Conservation (phyloP, 2,888 invertebrate species). For the Amiota mariae region DNA sequence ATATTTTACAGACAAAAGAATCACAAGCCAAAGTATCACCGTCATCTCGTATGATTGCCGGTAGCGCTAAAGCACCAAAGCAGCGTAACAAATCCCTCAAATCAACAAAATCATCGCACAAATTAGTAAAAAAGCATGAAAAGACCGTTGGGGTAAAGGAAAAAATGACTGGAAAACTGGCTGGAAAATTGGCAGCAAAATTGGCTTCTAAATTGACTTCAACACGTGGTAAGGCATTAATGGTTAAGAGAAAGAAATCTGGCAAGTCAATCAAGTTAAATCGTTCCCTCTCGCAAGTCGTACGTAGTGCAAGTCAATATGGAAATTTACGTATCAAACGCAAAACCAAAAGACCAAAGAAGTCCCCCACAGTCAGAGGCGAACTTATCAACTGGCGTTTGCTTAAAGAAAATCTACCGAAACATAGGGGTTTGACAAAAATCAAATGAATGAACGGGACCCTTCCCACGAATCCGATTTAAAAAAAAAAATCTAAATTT, state of each 20-base stretch:
- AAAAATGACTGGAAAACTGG: slow-evolving; percentile 27
- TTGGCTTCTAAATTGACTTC: not conserved
- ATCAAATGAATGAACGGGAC: too few relatives aligned
- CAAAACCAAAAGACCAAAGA: slow-evolving; percentile 36
- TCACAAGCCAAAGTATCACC: slow-evolving; percentile 8
- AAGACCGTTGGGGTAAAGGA: slow-evolving; percentile 31
- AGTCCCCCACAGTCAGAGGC: slow-evolving; percentile 21
- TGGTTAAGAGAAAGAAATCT: slow-evolving; percentile 29
- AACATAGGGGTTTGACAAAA: slow-evolving; percentile 8
- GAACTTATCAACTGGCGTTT: slow-evolving; percentile 49
- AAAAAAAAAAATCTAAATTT: too few relatives aligned
- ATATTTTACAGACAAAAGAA: slow-evolving; percentile 34
- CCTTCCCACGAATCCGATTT: too few relatives aligned
- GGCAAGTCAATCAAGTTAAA: too few relatives aligned
- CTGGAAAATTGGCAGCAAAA: slow-evolving; percentile 22
- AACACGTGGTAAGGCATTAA: slow-evolving; percentile 28
- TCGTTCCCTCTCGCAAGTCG: slow-evolving; percentile 35
- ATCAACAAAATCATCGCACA: slow-evolving; percentile 30
- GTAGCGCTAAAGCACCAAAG: slow-evolving; percentile 47
- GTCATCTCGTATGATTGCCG: slow-evolving; percentile 44
- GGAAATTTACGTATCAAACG: slow-evolving; percentile 35
- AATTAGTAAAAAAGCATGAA: slow-evolving; percentile 27
- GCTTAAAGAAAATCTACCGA: slow-evolving; percentile 53
- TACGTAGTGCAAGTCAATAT: slow-evolving; percentile 57
- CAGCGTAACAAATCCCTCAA: slow-evolving; percentile 46